Evolutionary conservation across 2,888 invertebrate genomes (phyloP), one percentile per base, ranked within the genome.

Genomic region (Cantharis rufa): DNA sequence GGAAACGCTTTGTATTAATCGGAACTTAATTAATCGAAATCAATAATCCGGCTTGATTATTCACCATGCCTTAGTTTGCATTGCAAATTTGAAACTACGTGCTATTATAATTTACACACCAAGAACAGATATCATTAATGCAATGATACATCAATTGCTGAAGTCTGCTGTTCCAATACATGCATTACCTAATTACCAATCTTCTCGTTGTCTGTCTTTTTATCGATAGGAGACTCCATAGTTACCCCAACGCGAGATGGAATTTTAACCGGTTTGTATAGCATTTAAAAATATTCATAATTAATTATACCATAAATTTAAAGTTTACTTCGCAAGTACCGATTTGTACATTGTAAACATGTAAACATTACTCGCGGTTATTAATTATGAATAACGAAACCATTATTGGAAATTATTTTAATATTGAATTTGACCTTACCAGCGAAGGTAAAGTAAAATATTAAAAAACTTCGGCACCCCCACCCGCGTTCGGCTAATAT

Each of bases 51-150:
- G 48, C n/a, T 75, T 75, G 73, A 75, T 75, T 75, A 75, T 75
- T 78, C 75, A 75, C 75, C 73, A 78, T 73, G 78, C 75, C 70
- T 75, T 72, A 75, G 75, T 78, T 78, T 78, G 75, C 75, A 78
- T 64, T 78, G 78, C 78, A 78, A 78, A 78, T 78, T 75, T 64
- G 74, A 72, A 75, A 78, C 78, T 75, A 75, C 78, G 75, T 73
- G 78, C 75, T 71, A 75, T 78, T 73, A 78, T 78, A 78, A 78
- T 78, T 77, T 78, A 75, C 70, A 69, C 72, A 71, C 68, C 70
- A 73, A 78, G 75, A 75, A 18, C 75, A 75, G 78, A 78, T 73
- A 75, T 75, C 75, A 78, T 78, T 78, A 78, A 78, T 75, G 48
- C 72, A 75, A 77, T 72, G 72, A 78, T 75, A 75, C 72, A 78